Evolutionary conservation across 2,888 invertebrate genomes (phyloP), one percentile per base, ranked within the genome.

Genomic region (Pseudococcus longispinus): DNA sequence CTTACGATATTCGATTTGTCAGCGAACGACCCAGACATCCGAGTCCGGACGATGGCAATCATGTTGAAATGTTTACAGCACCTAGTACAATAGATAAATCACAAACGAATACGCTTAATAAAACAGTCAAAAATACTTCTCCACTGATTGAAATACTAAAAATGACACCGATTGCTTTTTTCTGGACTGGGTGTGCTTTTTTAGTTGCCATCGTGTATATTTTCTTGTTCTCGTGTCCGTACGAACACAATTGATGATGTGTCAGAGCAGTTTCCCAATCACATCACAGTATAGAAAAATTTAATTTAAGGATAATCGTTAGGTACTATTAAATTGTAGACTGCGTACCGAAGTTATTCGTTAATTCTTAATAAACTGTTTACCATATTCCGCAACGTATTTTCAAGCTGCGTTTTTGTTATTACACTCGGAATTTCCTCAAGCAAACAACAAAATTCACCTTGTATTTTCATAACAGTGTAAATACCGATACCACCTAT

Each of bases 131-230:
- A 55, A 20, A n/a, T 46, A n/a, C 1, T 83, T 46, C 83, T 83
- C 77, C 37, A 20, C n/a, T 80, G 1, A 42, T 23, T 37, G 65
- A 85, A 26, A 65, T 85, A n/a, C 44, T 85, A 5, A 20, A 37
- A 23, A 85, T 85, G 85, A 70, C 70, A n/a, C 70, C 85, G 46
- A 44, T 85, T 20, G 85, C 70, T 65, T 65, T 85, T 20, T 85
- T 85, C 32, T 85, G 85, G 85, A 85, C 85, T 5, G 85, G 85
- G 8, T 70, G 85, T 65, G 85, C 85, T 42, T 70, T 85, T 26
- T 44, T 85, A 20, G 15, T 85, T 26, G 70, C 85, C 11, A 32
- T 85, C 42, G 32, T 70, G 23, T 84, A 60, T 26, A 20, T 60
- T 29, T 23, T 60, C 6, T 32, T 84, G 37, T 84, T 84, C 20